A percentile compares a stretch with the other conserved stretches of the same genome.
phyloP scores from a whole-genome alignment of 2,797 vertebrate genomes.

The Eupleurogrammus muticus region DNA sequence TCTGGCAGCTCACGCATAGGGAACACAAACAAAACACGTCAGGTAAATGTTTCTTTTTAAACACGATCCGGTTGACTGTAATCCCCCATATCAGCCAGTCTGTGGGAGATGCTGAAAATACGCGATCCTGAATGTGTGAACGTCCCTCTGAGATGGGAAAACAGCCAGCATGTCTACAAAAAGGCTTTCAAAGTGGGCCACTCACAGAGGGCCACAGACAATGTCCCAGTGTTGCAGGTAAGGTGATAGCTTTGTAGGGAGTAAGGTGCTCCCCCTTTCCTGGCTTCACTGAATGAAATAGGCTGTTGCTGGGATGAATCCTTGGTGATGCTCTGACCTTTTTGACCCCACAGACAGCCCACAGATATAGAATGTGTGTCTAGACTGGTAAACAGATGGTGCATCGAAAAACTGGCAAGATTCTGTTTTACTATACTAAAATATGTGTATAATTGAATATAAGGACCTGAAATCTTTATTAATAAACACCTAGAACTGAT shows the following conservation, averaged over 20 bases:
- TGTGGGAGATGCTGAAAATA: conserved; percentile 16
- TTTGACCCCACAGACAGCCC: conserved; percentile 48
- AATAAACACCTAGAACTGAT: not conserved
- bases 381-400: conserved; percentile 17
- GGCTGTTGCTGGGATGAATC: conserved; percentile 56
- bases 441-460: not conserved
- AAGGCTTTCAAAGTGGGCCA: conserved; percentile 13
- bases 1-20: conserved; percentile 46
- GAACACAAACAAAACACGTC: conserved; percentile 64
- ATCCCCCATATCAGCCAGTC: conserved; percentile 38
- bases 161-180: conserved; percentile 26
- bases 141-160: conserved; percentile 32
- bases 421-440: not conserved
- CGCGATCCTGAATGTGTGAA: conserved; percentile 23
- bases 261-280: conserved; percentile 31
- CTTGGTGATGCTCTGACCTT: conserved; percentile 67
- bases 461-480: not conserved
- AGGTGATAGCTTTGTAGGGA: conserved; percentile 60
- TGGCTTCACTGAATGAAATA: conserved; percentile 53
- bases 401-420: not conserved
- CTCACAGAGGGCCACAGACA: conserved; percentile 43
- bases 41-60: conserved; percentile 48
- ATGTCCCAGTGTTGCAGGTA: conserved; percentile 59
- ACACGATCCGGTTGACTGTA: conserved; percentile 21
- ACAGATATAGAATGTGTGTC: conserved; percentile 34